Base-by-base conservation (phyloP, 2,113 vertebrate genomes). In the Heterocephalus glaber region DNA sequence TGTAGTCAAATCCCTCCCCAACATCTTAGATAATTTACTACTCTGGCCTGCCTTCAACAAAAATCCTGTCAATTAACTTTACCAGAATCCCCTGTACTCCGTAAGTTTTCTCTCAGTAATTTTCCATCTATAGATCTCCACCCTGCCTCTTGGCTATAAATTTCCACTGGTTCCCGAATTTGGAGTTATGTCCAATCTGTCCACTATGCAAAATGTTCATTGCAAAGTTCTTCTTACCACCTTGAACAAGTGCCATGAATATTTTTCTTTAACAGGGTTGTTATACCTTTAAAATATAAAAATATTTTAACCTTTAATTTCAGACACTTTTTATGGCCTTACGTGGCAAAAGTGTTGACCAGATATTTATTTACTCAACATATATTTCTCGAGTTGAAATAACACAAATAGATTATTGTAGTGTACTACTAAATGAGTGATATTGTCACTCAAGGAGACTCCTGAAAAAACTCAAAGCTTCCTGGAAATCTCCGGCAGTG, bases 221-320 rank as follows among this genome's bases (percentile, higher is more conserved):
- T 26, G 35, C 10, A 30, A 65, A 38, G 7, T 87, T n/a, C 44
- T n/a, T 24, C 8, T 76, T n/a, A 66, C 41, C 24, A 47, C 20
- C 35, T 10, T 72, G 30, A 84, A 49, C 41, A 92, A 61, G 26
- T 30, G 1, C 72, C 44, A 28, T 16, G 24, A 49, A 72, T 60
- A 26, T 28, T 70, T 68, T 49, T 58, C 77, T 83, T 14, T 58
- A 76, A 49, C 17, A 35, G 52, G 5, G 84, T 83, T 88, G 44
- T 77, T 82, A 61, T 35, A 93, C 77, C 12, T 91, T 85, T 91
- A 76, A 81, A 94, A 33, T 60, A 24, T 20, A 81, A 72, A 68
- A 72, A 16, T 90, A 92, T 96, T 92, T 88, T 70, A 70, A 19
- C 30, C 86, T 96, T 94, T 90, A 66, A 63, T 60, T 92, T 91